Percentiles rank a stretch among this genome's conserved stretches.
phyloP scores from a whole-genome alignment of 2,888 invertebrate species.

The Epirrita christyi region DNA sequence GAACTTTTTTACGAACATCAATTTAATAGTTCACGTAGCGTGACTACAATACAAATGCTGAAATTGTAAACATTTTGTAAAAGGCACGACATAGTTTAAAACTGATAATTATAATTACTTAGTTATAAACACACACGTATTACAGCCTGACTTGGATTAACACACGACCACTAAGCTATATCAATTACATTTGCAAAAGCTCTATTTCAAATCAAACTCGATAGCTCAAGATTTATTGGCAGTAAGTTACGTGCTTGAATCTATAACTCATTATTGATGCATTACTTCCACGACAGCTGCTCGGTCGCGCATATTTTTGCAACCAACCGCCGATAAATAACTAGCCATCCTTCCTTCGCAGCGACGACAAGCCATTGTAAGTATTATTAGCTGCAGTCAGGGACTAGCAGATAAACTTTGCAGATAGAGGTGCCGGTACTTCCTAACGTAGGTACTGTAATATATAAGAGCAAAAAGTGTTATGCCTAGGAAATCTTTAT shows the following conservation, averaged over 20 bases:
- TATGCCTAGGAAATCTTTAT: no score
- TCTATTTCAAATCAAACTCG: slow-evolving; percentile 11
- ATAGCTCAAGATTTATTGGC: slow-evolving; percentile 24
- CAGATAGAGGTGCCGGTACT: slow-evolving; percentile 3
- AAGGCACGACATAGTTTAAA: background rate
- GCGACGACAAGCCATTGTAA: slow-evolving; percentile 22
- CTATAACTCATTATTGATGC: slow-evolving; percentile 57
- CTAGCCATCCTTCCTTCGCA: slow-evolving; percentile 35
- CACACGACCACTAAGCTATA: background rate
- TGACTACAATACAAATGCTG: slow-evolving; percentile 6
- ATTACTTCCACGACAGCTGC: slow-evolving; percentile 53
- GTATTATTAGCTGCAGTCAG: slow-evolving; percentile 23
- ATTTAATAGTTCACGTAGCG: slow-evolving; percentile 5
- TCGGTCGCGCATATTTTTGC: slow-evolving; percentile 50
- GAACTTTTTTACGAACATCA: background rate
- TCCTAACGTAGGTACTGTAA: background rate
- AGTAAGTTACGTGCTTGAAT: slow-evolving; percentile 37
- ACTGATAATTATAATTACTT: background rate
- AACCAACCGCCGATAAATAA: slow-evolving; percentile 43
- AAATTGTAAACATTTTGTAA: background rate
- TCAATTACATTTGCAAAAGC: background rate
- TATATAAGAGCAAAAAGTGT: no score
- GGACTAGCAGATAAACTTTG: no score
- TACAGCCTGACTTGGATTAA: slow-evolving; percentile 1
- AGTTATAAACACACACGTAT: background rate